Conservation (phyloP, 2,113 vertebrate species). For the Thoracochromis brauschi region DNA sequence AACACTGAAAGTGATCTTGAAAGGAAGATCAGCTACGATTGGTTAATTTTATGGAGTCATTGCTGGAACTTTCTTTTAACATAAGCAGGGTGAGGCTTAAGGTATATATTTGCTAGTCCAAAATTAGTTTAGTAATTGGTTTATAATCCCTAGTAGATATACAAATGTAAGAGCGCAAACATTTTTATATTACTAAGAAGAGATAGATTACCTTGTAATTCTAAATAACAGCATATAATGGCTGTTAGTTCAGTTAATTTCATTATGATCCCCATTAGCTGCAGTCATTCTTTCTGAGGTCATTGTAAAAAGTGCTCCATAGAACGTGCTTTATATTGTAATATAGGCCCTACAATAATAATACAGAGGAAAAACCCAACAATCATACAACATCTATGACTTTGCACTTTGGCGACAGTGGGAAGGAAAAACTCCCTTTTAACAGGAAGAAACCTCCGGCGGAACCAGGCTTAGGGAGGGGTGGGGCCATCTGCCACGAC, state of each 20-base stretch:
- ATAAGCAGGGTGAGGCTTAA: background rate
- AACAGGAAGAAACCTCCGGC: background rate
- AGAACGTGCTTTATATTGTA: accelerated
- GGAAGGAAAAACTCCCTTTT: background rate
- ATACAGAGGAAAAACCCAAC: background rate
- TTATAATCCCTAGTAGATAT: background rate
- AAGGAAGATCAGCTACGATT: accelerated
- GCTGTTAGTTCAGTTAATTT: background rate
- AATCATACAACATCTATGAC: background rate
- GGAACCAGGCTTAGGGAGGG: background rate
- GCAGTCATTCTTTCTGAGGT: background rate
- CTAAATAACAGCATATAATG: background rate
- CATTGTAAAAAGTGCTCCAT: background rate
- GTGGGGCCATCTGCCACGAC: background rate
- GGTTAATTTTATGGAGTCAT: background rate
- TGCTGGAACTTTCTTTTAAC: background rate
- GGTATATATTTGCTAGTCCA: background rate
- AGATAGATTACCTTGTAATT: background rate
- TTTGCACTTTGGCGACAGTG: background rate
- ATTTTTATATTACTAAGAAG: background rate
- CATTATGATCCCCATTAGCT: background rate
- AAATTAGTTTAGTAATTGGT: background rate
- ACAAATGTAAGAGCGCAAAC: background rate
- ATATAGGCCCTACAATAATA: background rate
- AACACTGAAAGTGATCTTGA: background rate